These are phyloP conservation scores for Drosophila seclusa DNA, from an alignment of 2,888 invertebrate genomes.

Conservation along the genomic window DNA sequence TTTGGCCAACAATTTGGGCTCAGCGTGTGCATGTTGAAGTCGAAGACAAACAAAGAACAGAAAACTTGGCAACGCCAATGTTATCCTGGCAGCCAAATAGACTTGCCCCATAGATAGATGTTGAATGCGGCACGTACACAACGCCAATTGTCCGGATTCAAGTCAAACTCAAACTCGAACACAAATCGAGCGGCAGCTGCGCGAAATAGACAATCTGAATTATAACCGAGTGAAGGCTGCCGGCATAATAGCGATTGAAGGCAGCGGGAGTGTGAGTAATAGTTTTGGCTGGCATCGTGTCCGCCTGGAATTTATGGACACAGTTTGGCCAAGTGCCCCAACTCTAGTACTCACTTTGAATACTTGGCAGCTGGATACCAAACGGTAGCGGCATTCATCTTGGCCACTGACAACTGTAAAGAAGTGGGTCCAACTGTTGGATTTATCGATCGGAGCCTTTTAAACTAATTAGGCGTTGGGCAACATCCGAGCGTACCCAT, in stretches of 20 bases:
- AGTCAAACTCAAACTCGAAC: constrained; percentile 44
- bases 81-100: constrained; percentile 44
- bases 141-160: constrained; percentile 46
- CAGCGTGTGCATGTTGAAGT: constrained; percentile 31
- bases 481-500: constrained; percentile 19
- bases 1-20: constrained; percentile 43
- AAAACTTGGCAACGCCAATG: constrained; percentile 62
- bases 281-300: constrained; percentile 73
- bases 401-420: constrained; percentile 71
- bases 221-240: constrained; percentile 57
- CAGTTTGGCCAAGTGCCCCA: constrained; percentile 68
- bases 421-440: constrained; percentile 70
- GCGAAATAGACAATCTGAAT: constrained; percentile 80
- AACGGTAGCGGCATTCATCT: constrained; percentile 59
- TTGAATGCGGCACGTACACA: constrained; percentile 54
- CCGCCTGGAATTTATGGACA: constrained; percentile 69
- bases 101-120: constrained; percentile 44
- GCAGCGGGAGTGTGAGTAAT: constrained; percentile 71
- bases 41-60: constrained; percentile 50
- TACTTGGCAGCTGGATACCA: constrained; percentile 56
- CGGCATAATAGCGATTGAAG: constrained; percentile 31
- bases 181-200: constrained; percentile 78
- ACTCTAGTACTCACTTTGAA: constrained; percentile 62
- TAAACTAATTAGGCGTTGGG: constrained; percentile 72
- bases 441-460: constrained; percentile 69